Percentiles rank a stretch among this genome's conserved stretches.
These are phyloP conservation scores for Cynodonichthys magdalenae DNA, from an alignment of 2,797 vertebrate species.

Conservation along the genomic window DNA sequence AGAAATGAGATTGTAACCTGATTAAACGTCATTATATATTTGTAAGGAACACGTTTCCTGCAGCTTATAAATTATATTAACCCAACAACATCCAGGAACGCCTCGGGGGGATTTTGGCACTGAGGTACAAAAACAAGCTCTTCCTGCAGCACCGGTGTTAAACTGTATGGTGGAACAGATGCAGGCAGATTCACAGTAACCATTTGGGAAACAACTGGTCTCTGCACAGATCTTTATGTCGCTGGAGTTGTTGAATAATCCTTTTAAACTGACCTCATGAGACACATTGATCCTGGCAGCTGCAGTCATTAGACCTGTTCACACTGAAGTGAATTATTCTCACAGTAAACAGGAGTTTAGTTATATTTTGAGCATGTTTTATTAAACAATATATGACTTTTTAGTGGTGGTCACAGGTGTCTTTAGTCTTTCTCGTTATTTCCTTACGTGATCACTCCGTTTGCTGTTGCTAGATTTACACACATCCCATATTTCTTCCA, in stretches of 20 bases:
- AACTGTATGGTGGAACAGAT: neutral
- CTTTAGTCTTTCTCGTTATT: too few relatives aligned
- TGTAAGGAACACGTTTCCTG: neutral
- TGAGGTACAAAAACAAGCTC: neutral
- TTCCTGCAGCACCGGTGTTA: neutral
- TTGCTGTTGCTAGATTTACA: too few relatives aligned
- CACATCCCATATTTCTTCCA: too few relatives aligned
- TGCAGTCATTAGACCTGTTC: slow-evolving; percentile 27
- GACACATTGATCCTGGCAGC: slow-evolving; percentile 26
- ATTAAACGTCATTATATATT: slow-evolving; percentile 7
- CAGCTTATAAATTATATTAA: slow-evolving; percentile 4
- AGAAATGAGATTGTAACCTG: neutral
- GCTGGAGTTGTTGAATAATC: slow-evolving; percentile 25
- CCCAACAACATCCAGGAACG: neutral
- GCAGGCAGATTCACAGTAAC: slow-evolving; percentile 11
- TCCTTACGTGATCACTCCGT: too few relatives aligned
- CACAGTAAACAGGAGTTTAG: too few relatives aligned
- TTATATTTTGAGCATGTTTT: too few relatives aligned
- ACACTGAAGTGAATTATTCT: slow-evolving; percentile 2
- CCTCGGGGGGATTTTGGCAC: neutral
- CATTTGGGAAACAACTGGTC: slow-evolving; percentile 9
- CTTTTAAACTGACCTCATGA: slow-evolving; percentile 46
- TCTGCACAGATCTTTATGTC: slow-evolving; percentile 24
- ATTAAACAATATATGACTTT: too few relatives aligned
- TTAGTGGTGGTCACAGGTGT: too few relatives aligned